A percentile compares a stretch with the other conserved stretches of the same genome.
Evolutionary conservation across 2,888 invertebrate species (phyloP).

Genomic region (Eugnorisma glareosa): DNA sequence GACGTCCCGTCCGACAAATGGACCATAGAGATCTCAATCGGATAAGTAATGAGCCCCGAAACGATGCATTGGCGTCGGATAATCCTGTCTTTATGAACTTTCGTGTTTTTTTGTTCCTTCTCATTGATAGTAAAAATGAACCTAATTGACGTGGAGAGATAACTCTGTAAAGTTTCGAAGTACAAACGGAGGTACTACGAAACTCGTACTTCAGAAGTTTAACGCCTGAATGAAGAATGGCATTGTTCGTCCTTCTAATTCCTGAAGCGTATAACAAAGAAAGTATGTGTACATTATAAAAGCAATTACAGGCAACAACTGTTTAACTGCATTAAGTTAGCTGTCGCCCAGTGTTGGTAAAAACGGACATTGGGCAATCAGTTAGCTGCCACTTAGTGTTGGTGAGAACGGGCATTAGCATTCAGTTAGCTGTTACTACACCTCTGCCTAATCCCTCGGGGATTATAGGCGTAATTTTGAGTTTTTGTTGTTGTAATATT

Average conservation of each 20-base stretch:
- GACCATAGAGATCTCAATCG: conserved; percentile 66
- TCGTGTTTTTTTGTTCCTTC: conserved; percentile 9
- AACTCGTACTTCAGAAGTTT: background rate
- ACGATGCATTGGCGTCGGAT: conserved; percentile 47
- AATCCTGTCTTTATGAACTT: conserved; percentile 38
- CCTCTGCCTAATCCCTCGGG: too few species aligned
- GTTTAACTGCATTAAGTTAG: background rate
- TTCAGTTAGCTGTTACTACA: background rate
- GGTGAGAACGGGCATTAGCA: too few species aligned
- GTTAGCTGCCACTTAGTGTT: too few species aligned
- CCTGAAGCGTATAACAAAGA: background rate
- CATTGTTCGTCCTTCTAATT: background rate
- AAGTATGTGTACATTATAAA: background rate
- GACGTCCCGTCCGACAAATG: conserved; percentile 57
- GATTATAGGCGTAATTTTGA: too few species aligned
- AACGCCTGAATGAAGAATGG: background rate
- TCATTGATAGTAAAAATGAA: conserved; percentile 25
- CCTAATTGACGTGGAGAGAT: conserved; percentile 20
- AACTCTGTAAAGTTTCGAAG: conserved; percentile 1
- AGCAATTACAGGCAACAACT: too few species aligned
- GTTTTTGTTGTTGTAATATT: too few species aligned
- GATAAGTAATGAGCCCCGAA: conserved; percentile 60
- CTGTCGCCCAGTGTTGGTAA: background rate
- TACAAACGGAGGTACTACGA: too few species aligned
- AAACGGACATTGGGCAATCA: too few species aligned